Conservation (phyloP, 2,113 vertebrate species). For the Gallinago paraguaiae region DNA sequence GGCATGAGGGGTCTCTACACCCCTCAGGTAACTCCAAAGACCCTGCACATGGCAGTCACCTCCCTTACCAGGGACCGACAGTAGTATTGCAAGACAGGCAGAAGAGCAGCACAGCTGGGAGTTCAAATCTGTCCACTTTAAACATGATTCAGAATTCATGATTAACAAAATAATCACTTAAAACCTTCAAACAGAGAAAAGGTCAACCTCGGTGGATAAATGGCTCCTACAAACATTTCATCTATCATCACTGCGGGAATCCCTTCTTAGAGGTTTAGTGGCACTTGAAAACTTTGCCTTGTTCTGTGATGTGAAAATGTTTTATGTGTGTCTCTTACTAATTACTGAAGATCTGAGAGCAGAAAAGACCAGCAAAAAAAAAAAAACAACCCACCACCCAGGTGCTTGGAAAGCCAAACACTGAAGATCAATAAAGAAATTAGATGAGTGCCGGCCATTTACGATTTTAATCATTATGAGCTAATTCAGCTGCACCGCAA, state of each 20-base stretch:
- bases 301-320: background rate
- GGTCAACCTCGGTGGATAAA: background rate
- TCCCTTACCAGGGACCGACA: fast-evolving
- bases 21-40: background rate
- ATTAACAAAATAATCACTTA: background rate
- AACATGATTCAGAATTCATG: background rate
- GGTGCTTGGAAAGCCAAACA: background rate
- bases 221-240: background rate
- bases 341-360: background rate
- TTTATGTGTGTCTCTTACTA: background rate
- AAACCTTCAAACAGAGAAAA: background rate
- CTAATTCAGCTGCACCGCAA: background rate
- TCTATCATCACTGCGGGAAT: constrained; percentile 1
- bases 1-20: background rate
- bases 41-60: background rate
- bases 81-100: background rate
- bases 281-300: background rate
- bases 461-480: background rate
- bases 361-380: background rate
- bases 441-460: background rate
- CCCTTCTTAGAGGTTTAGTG: background rate
- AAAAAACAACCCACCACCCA: background rate
- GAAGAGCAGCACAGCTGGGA: background rate
- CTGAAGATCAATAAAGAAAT: background rate
- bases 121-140: background rate